A percentile compares a stretch with the other conserved stretches of the same genome.
Conservation (phyloP, 2,113 vertebrate species). For the Vanacampus margaritifer region DNA sequence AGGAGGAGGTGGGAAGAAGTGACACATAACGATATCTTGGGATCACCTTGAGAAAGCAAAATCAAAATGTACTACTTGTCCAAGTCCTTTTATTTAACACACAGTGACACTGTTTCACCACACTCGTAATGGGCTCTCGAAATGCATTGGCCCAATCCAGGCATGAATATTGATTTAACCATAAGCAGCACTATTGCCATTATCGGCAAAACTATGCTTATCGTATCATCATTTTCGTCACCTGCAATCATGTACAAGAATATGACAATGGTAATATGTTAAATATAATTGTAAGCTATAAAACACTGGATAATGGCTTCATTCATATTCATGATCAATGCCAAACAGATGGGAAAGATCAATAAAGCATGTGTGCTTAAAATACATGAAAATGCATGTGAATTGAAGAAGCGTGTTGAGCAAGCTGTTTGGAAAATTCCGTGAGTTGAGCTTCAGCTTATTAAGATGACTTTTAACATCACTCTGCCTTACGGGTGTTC, state of each 20-base stretch:
- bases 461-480: no score
- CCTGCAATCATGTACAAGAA: constrained; percentile 32
- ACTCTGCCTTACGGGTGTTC: no score
- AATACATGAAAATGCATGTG: constrained; percentile 20
- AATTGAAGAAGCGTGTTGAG: constrained; percentile 3
- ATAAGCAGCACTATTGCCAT: constrained; percentile 48
- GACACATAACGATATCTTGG: constrained; percentile 64
- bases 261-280: constrained; percentile 30
- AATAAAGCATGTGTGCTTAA: constrained; percentile 44
- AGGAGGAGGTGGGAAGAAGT: constrained; percentile 33
- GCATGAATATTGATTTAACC: constrained; percentile 68
- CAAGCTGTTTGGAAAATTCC: not conserved
- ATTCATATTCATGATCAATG: constrained; percentile 48
- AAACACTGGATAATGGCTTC: constrained; percentile 22
- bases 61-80: constrained; percentile 59
- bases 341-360: constrained; percentile 45
- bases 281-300: constrained; percentile 44
- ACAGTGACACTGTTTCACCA: constrained; percentile 43
- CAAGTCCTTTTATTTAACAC: constrained; percentile 46
- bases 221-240: constrained; percentile 54
- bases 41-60: constrained; percentile 73
- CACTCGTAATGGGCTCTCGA: constrained; percentile 45
- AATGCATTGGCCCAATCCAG: constrained; percentile 44
- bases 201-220: constrained; percentile 33
- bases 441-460: not conserved